phyloP scores from a whole-genome alignment of 2,113 vertebrate species.

The Amazona guildingii region DNA sequence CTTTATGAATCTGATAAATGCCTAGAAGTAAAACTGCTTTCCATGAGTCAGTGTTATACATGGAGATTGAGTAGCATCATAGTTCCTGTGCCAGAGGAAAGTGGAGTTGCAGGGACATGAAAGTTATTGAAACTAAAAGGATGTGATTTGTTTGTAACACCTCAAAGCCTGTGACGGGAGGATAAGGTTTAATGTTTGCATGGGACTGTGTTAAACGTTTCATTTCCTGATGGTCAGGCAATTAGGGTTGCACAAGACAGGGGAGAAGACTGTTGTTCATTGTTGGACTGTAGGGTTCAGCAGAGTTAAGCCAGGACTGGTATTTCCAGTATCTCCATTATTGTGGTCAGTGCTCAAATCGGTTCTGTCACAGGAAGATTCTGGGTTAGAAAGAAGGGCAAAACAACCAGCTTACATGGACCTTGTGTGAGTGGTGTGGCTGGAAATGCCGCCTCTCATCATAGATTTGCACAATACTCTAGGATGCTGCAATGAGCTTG shows the following conservation, averaged over 20 bases:
- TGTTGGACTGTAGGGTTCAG: background rate
- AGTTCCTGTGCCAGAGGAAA: background rate
- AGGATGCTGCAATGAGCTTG: background rate
- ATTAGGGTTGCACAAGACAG: background rate
- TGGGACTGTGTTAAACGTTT: background rate
- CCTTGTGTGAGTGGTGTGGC: background rate
- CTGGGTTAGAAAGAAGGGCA: background rate
- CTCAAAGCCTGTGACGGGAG: background rate
- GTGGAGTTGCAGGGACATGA: background rate
- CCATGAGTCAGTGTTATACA: background rate
- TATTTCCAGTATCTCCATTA: background rate
- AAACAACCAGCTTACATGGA: background rate
- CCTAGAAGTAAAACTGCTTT: background rate
- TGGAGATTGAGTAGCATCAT: rapidly evolving
- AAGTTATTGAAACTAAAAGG: background rate
- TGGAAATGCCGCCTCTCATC: background rate
- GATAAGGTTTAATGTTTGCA: background rate
- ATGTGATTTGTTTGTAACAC: background rate
- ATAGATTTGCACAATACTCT: background rate
- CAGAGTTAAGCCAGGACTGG: background rate
- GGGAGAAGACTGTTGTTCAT: background rate
- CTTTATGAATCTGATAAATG: background rate
- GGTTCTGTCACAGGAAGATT: background rate
- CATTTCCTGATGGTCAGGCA: background rate
- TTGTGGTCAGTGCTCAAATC: background rate